Evolutionary conservation across 2,113 vertebrate species (phyloP), one percentile per base, ranked within the genome.

Genomic region (Pseudorasbora parva): DNA sequence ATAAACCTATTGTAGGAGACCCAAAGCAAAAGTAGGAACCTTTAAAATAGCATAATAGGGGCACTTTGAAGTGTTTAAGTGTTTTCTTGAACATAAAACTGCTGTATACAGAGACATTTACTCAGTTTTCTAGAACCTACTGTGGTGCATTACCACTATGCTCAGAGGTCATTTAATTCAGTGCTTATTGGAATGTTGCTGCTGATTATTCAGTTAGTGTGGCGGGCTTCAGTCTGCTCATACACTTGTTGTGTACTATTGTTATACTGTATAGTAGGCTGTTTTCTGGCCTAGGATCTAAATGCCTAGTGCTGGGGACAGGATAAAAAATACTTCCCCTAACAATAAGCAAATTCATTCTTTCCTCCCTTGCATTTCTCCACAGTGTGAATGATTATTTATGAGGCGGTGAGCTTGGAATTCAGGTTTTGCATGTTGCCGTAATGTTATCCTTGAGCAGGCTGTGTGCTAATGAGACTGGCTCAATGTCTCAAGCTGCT

Each of bases 391-490:
- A 60, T 84, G 76, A 84, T 59, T 75, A 59, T 86, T 54, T 66
- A 76, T 81, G 41, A 45, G 9, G 15, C 5, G 7, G 41, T 11
- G 21, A 60, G 49, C 12, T 8, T 76, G n/a, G 57, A 69, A 75
- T 59, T 74, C 14, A 45, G 43, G 72, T 41, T 69, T 17, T 60
- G 79, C 60, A 27, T 82, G 79, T 86, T 78, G 17, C 60, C n/a
- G 56, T 84, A 84, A 57, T 59, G 75, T 68, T 73, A 51, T 47
- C n/a, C 66, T 74, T 68, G 37, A 23, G 73, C 73, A 33, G 64
- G 59, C 51, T 49, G 37, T 75, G 59, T 57, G 19, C 69, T 83
- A 86, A 86, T 86, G 59, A 81, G 49, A 57, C 69, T 69, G 41
- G 69, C 68, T 69, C 72, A 47, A 37, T 59, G 54, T 76, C 69